Conservation (phyloP, 2,797 vertebrate genomes). For the Muraenolepis orangiensis region DNA sequence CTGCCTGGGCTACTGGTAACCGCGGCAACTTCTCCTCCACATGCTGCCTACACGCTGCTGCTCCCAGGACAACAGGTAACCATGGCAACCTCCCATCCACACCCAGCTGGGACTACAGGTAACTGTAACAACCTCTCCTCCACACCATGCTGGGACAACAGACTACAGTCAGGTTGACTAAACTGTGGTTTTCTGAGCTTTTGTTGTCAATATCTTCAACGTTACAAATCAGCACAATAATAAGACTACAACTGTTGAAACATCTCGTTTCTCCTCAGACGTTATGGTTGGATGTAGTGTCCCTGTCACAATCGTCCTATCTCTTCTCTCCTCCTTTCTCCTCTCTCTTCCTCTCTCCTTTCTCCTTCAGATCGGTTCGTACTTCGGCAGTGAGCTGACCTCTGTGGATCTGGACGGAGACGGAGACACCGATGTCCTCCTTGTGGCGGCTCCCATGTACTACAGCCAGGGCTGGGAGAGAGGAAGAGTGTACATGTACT, state of each 20-base stretch:
- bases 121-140: conserved; percentile 15
- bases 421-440: conserved; percentile 77
- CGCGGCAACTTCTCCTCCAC: conserved; percentile 13
- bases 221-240: no score
- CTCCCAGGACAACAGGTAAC: conserved; percentile 91
- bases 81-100: conserved; percentile 69
- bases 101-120: conserved; percentile 91
- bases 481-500: conserved; percentile 83
- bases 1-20: conserved; percentile 89
- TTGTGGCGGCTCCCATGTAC: conserved; percentile 93
- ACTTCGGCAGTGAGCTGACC: conserved; percentile 86
- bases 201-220: no score
- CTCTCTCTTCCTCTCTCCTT: neutral
- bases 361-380: conserved; percentile 86
- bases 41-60: no score
- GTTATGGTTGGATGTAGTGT: neutral
- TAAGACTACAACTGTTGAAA: no score
- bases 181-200: no score
- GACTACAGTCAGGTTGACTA: no score
- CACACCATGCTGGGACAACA: no score
- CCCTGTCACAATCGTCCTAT: neutral
- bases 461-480: conserved; percentile 85
- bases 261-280: neutral
- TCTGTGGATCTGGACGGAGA: conserved; percentile 81
- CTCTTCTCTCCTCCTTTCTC: neutral